A percentile compares a stretch with the other conserved stretches of the same genome.
Evolutionary conservation across 64 coral and sea anemone species (phyloP).

Genomic region (Actinia tenebrosa): DNA sequence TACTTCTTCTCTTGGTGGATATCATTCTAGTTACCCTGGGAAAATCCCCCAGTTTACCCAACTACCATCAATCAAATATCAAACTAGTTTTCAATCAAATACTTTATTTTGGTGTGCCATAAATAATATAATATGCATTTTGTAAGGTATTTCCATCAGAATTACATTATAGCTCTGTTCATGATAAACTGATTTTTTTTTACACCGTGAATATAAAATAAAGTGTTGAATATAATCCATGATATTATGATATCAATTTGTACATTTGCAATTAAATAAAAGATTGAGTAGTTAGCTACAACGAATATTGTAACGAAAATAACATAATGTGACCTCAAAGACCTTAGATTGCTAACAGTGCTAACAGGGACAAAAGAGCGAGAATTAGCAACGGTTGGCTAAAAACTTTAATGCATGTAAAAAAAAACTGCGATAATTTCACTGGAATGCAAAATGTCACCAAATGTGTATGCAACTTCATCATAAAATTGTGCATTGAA

Average conservation of each 20-base stretch:
- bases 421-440: too few species aligned
- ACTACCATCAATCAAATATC: neutral
- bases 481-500: too few species aligned
- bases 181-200: neutral
- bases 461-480: too few species aligned
- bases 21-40: too few species aligned
- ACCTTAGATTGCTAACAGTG: too few species aligned
- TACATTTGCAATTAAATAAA: neutral
- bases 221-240: neutral
- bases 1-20: too few species aligned
- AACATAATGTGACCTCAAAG: too few species aligned
- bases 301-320: neutral
- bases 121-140: neutral
- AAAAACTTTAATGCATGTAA: too few species aligned
- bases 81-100: neutral
- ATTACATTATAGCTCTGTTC: neutral
- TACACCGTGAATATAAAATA: neutral
- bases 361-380: too few species aligned
- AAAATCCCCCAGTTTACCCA: too few species aligned
- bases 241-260: neutral
- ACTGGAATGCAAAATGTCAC: too few species aligned
- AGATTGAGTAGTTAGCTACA: neutral
- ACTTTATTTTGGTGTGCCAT: neutral
- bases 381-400: too few species aligned
- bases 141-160: neutral